A percentile compares a stretch with the other conserved stretches of the same genome.
Conservation (phyloP, 2,888 invertebrate genomes). For the Hypercompe scribonia region DNA sequence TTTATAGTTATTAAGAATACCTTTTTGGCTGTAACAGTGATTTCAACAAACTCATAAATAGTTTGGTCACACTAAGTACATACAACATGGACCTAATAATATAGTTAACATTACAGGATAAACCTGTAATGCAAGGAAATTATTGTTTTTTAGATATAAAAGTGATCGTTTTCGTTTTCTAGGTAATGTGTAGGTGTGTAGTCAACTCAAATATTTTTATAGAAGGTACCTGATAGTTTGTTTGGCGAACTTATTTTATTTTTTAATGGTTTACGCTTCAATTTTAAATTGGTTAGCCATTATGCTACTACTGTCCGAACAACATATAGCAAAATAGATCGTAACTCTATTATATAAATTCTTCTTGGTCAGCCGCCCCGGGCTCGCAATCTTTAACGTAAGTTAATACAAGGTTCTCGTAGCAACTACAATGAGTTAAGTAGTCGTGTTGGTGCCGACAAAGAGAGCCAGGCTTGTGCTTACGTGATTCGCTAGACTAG, state of each 20-base stretch:
- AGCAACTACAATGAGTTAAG: slow-evolving; percentile 62
- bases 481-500: slow-evolving; percentile 43
- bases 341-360: slow-evolving; percentile 52
- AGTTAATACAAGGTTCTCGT: slow-evolving; percentile 44
- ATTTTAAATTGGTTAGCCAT: too few relatives aligned
- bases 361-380: slow-evolving; percentile 52
- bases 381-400: slow-evolving; percentile 45
- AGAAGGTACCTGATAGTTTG: background rate
- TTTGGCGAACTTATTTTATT: background rate
- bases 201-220: too few relatives aligned
- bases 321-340: slow-evolving; percentile 30
- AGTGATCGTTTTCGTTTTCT: too few relatives aligned
- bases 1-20: too few relatives aligned
- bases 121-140: too few relatives aligned
- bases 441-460: slow-evolving; percentile 63
- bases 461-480: slow-evolving; percentile 50
- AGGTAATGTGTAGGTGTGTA: too few relatives aligned
- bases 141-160: too few relatives aligned
- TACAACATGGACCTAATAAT: background rate
- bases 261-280: background rate
- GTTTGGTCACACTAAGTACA: background rate
- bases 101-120: too few relatives aligned
- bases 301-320: slow-evolving; percentile 29
- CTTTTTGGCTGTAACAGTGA: too few relatives aligned
- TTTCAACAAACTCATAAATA: too few relatives aligned